Evolutionary conservation across 2,888 invertebrate genomes (phyloP).

Genomic region (Xanthia icteritia): DNA sequence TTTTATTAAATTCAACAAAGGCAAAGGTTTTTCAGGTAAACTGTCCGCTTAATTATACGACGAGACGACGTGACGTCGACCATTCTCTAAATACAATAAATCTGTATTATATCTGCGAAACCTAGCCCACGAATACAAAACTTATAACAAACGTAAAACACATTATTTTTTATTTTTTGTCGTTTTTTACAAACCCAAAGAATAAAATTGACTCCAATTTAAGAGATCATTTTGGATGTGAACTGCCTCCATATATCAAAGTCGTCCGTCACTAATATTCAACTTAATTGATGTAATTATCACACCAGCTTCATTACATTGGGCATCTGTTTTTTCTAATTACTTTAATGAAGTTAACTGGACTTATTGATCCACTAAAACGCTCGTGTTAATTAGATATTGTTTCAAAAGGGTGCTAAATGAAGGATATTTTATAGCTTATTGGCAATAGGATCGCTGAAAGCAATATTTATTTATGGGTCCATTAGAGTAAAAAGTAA

Average conservation of each 20-base stretch:
- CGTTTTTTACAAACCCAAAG: not conserved
- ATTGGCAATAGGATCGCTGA: conserved; percentile 14
- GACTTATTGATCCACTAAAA: conserved; percentile 17
- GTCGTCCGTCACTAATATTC: conserved; percentile 35
- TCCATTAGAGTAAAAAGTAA: conserved; percentile 10
- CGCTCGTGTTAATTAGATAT: conserved; percentile 16
- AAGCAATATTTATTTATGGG: not conserved
- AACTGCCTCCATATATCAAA: conserved; percentile 21
- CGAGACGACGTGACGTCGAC: no score
- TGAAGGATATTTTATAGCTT: conserved; percentile 10
- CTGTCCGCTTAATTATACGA: no score
- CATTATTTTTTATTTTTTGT: not conserved
- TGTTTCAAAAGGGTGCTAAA: not conserved
- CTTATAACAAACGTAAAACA: no score
- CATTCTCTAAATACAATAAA: no score
- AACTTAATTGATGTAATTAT: conserved; percentile 57
- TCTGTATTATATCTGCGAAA: not conserved
- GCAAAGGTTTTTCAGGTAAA: no score
- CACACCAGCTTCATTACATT: conserved; percentile 26
- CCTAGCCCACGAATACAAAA: no score
- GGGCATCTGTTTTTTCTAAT: conserved; percentile 32
- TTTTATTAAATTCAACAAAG: no score
- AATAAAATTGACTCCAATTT: conserved; percentile 16
- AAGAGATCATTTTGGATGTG: conserved; percentile 26
- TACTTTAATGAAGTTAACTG: not conserved